Conservation (phyloP, 2,113 vertebrate species). For the Pandion haliaetus region DNA sequence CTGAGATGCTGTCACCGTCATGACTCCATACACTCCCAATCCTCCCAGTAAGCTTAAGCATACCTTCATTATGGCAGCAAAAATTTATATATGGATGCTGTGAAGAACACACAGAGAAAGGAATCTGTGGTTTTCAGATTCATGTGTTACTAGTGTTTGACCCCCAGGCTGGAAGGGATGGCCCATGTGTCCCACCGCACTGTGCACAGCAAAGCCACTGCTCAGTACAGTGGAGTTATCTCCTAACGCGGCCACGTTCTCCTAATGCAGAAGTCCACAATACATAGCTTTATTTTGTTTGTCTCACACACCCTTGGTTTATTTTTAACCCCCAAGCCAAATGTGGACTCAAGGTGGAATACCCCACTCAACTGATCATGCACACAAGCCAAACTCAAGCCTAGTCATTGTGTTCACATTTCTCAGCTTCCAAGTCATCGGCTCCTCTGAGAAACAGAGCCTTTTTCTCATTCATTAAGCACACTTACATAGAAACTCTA, state of each 20-base stretch:
- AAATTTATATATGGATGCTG: background rate
- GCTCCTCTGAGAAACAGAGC: slow-evolving; percentile 25
- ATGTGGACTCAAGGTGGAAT: background rate
- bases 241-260: background rate
- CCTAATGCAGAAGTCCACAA: background rate
- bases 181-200: rapidly evolving
- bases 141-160: rapidly evolving
- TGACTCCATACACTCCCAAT: background rate
- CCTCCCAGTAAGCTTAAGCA: background rate
- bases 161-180: background rate
- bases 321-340: background rate
- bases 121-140: background rate
- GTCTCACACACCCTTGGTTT: background rate
- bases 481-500: background rate
- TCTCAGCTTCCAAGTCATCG: background rate
- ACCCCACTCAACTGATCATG: background rate
- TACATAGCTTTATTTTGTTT: background rate
- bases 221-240: background rate
- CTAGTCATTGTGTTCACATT: background rate
- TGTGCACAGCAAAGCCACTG: background rate
- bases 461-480: slow-evolving; percentile 25
- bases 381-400: background rate
- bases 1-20: background rate
- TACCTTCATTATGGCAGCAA: background rate
- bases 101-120: background rate